Evolutionary conservation across 2,888 invertebrate species (phyloP).

Genomic region (Brachyopa scutellaris): DNA sequence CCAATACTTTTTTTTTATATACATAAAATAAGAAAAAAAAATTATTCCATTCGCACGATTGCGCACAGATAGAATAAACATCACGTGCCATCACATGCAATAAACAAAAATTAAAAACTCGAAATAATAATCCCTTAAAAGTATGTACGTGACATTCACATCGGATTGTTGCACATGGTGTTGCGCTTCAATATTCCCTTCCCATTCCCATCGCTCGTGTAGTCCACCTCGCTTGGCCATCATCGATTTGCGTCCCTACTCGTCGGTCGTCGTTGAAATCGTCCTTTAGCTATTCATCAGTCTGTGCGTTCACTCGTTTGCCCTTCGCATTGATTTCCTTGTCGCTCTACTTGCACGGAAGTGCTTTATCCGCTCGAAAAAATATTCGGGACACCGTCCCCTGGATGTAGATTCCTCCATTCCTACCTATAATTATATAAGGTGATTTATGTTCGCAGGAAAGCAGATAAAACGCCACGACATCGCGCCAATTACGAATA

Average conservation of each 20-base stretch:
- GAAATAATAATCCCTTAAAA: slow-evolving; percentile 52
- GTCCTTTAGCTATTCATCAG: slow-evolving; percentile 15
- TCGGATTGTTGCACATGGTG: slow-evolving; percentile 17
- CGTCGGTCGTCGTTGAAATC: background rate
- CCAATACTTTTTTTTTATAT: background rate
- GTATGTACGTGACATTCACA: slow-evolving; percentile 46
- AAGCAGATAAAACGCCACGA: slow-evolving; percentile 17
- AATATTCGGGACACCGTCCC: background rate
- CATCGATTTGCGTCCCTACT: background rate
- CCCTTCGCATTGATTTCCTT: slow-evolving; percentile 16
- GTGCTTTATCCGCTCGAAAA: slow-evolving; percentile 15
- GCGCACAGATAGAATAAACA: slow-evolving; percentile 37
- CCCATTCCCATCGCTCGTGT: no score
- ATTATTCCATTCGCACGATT: background rate
- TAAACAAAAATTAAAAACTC: slow-evolving; percentile 30
- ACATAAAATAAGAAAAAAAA: no score
- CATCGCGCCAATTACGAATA: slow-evolving; percentile 33
- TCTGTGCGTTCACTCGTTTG: background rate
- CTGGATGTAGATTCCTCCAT: no score
- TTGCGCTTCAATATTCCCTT: background rate
- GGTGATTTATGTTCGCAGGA: slow-evolving; percentile 20
- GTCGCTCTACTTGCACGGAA: background rate
- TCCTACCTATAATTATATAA: no score
- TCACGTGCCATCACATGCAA: slow-evolving; percentile 38
- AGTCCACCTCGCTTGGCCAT: background rate